These are phyloP conservation scores for Mythimna ferrago DNA, from an alignment of 2,888 invertebrate genomes.

Conservation along the genomic window DNA sequence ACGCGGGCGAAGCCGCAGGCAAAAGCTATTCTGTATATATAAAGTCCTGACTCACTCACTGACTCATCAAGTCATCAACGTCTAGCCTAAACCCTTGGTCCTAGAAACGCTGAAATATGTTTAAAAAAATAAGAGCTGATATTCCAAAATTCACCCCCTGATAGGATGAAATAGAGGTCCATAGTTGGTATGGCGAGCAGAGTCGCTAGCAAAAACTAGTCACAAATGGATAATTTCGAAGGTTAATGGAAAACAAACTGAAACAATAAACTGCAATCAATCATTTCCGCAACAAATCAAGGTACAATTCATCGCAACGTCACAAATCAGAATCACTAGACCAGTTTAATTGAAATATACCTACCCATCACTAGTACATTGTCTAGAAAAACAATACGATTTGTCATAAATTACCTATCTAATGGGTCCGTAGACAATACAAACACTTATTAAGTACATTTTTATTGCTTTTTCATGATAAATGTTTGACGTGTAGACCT, in stretches of 20 bases:
- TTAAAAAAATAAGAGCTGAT: too few relatives aligned
- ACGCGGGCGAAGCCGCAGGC: too few relatives aligned
- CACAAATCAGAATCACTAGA: conserved; percentile 18
- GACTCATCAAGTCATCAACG: too few relatives aligned
- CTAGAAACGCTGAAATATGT: too few relatives aligned
- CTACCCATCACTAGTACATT: conserved; percentile 27
- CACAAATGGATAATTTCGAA: background rate
- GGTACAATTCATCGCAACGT: conserved; percentile 22
- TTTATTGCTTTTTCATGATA: conserved; percentile 31
- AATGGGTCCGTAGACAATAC: conserved; percentile 26
- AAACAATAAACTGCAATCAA: conserved; percentile 24
- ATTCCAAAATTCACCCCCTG: too few relatives aligned
- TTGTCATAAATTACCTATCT: conserved; percentile 35
- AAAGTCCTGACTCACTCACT: too few relatives aligned
- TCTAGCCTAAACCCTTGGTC: too few relatives aligned
- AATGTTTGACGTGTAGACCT: conserved; percentile 4
- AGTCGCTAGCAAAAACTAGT: too few relatives aligned
- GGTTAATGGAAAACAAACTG: background rate
- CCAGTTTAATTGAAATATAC: conserved; percentile 9
- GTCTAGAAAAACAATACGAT: conserved; percentile 52
- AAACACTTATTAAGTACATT: conserved; percentile 1
- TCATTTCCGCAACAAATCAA: conserved; percentile 36
- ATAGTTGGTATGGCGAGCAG: too few relatives aligned
- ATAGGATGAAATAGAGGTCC: too few relatives aligned
- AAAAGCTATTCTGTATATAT: too few relatives aligned